Conservation (phyloP, 1,140 invertebrate genomes). For the Drosophila subobscura region DNA sequence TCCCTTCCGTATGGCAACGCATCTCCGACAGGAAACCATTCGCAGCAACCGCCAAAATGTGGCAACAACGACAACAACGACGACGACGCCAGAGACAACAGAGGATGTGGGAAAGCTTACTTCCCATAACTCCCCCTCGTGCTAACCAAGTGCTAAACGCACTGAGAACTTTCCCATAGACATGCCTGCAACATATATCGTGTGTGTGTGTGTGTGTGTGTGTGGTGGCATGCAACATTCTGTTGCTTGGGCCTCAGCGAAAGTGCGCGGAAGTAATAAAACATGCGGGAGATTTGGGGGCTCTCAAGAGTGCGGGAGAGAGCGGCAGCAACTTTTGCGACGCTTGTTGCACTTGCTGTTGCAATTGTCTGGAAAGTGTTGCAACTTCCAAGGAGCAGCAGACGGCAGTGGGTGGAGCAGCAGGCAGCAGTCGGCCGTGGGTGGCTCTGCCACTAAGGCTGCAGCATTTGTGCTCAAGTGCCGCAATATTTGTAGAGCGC, state of each 20-base stretch:
- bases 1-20: slow-evolving; percentile 56
- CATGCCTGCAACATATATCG: slow-evolving; percentile 5
- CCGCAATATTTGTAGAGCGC: slow-evolving; percentile 71
- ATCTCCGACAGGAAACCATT: slow-evolving; percentile 78
- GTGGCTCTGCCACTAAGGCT: slow-evolving; percentile 45
- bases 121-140: slow-evolving; percentile 34
- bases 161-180: slow-evolving; percentile 75
- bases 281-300: slow-evolving; percentile 45
- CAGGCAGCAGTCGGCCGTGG: slow-evolving; percentile 12
- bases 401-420: slow-evolving; percentile 15
- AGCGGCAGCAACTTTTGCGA: slow-evolving; percentile 53
- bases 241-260: slow-evolving; percentile 60
- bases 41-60: slow-evolving; percentile 76
- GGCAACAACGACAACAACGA: slow-evolving; percentile 50
- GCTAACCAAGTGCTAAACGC: slow-evolving; percentile 63
- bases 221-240: slow-evolving; percentile 41
- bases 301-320: neutral
- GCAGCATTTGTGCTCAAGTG: slow-evolving; percentile 76
- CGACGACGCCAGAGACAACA: slow-evolving; percentile 46
- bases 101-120: slow-evolving; percentile 59
- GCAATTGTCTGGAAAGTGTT: slow-evolving; percentile 74
- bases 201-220: neutral
- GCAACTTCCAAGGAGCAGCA: slow-evolving; percentile 23
- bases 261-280: slow-evolving; percentile 81
- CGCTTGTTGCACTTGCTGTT: slow-evolving; percentile 65